A percentile compares a stretch with the other conserved stretches of the same genome.
phyloP scores from a whole-genome alignment of 1,140 invertebrate species.

The Diachasmimorpha longicaudata region DNA sequence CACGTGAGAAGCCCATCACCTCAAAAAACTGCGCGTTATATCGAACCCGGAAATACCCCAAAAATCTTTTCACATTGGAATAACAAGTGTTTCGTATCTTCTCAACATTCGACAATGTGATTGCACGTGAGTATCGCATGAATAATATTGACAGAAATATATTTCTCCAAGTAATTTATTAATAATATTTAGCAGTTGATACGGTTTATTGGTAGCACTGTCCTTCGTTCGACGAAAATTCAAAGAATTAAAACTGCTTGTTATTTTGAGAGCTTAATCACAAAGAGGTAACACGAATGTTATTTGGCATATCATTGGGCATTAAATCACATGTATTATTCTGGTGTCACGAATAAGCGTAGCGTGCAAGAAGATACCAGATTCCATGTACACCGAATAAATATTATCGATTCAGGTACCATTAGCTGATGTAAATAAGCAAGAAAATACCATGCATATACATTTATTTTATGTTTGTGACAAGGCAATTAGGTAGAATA shows the following conservation, averaged over 20 bases:
- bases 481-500: too few species aligned
- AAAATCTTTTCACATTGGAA: not conserved
- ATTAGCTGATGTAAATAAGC: not conserved
- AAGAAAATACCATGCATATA: not conserved
- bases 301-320: not conserved
- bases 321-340: constrained; percentile 6
- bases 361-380: not conserved
- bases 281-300: not conserved
- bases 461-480: too few species aligned
- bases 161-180: too few species aligned
- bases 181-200: too few species aligned
- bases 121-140: not conserved
- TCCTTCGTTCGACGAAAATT: not conserved
- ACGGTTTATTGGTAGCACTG: too few species aligned
- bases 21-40: not conserved
- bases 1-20: not conserved
- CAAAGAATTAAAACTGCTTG: not conserved
- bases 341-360: constrained; percentile 7
- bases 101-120: not conserved
- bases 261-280: not conserved
- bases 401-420: not conserved
- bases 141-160: not conserved
- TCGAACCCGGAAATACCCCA: not conserved
- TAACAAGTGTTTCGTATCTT: not conserved
- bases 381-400: not conserved